A percentile compares a stretch with the other conserved stretches of the same genome.
These are phyloP conservation scores for Malaclemys terrapin DNA, from an alignment of 2,113 vertebrate species.

Conservation along the genomic window DNA sequence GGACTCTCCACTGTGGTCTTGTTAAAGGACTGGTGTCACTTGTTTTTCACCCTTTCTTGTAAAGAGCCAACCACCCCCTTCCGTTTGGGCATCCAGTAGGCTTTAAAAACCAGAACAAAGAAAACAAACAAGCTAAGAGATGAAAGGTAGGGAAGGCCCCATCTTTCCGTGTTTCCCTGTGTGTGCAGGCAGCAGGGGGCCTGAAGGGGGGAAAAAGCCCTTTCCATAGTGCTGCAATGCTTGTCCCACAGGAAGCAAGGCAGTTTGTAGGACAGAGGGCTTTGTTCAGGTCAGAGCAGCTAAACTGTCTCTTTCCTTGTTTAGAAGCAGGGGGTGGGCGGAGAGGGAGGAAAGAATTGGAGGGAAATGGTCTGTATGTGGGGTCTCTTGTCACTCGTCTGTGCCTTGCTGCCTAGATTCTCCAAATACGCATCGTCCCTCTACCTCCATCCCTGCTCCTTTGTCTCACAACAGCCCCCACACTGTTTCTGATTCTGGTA, in stretches of 20 bases:
- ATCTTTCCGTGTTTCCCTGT: accelerated
- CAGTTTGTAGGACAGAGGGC: accelerated
- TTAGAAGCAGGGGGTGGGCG: accelerated
- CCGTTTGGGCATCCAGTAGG: not conserved
- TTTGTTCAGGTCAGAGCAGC: not conserved
- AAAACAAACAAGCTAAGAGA: not conserved
- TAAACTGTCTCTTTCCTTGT: not conserved
- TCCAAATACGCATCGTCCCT: not conserved
- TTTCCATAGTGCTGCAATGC: not conserved
- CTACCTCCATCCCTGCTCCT: not conserved
- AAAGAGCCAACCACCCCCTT: accelerated
- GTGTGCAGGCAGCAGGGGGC: not conserved
- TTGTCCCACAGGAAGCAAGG: not conserved
- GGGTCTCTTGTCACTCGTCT: not conserved
- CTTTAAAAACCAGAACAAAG: not conserved
- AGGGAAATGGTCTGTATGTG: not conserved
- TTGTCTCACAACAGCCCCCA: not conserved
- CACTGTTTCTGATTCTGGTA: not conserved
- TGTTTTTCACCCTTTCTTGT: not conserved
- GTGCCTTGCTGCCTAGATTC: not conserved
- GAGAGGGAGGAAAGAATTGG: not conserved
- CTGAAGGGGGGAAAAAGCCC: not conserved
- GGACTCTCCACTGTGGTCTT: accelerated
- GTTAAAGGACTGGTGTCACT: accelerated
- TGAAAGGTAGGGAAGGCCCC: not conserved